Base-by-base conservation (phyloP, 2,113 vertebrate species). In the Hippocampus barbouri region DNA sequence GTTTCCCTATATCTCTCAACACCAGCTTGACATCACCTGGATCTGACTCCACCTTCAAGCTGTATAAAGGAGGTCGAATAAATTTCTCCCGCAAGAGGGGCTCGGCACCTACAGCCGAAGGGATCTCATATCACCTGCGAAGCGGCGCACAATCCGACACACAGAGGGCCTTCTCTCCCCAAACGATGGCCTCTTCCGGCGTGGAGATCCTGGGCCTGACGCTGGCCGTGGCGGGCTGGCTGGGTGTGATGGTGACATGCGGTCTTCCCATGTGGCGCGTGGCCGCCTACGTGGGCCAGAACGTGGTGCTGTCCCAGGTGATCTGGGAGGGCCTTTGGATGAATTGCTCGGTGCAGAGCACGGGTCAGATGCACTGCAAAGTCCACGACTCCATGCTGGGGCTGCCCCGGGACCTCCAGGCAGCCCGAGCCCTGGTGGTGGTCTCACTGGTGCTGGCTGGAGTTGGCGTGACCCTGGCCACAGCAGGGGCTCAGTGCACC, bases 321-420 rank as follows among this genome's bases (percentile, higher is more conserved):
- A 91, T 94, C 81, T 94, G 93, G 93, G 93, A 94, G 61, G 93
- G 93, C 54, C 79, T 94, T 77, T 94, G 93, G 93, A 94, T 94
- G 93, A 91, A 91, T 84, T 94, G 93, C 7, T 92, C 92, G n/a
- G 93, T 94, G 74, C 92, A 94, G 83, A 94, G 93, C 89, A 94
- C 93, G 0, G 93, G 93, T 0, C 93, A 94, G 87, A 94, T 94
- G 92, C 93, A 93, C 90, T 94, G 93, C 82, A 88, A 69, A 68
- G 88, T 93, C 51, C 92, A 93, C 21, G 93, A 94, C 69, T 93
- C 91, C 74, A 89, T 93, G 92, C 84, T 94, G 72, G 92, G 89
- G 38, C 85, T 94, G 5, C 83, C 91, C 0, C 69, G 74, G 21
- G 90, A 92, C 34, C 86, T 94, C 71, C 93, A 94, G 73, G 91